A percentile compares a stretch with the other conserved stretches of the same genome.
Evolutionary conservation across 2,113 vertebrate species (phyloP).

Genomic region (Campylorhamphus procurvoides): DNA sequence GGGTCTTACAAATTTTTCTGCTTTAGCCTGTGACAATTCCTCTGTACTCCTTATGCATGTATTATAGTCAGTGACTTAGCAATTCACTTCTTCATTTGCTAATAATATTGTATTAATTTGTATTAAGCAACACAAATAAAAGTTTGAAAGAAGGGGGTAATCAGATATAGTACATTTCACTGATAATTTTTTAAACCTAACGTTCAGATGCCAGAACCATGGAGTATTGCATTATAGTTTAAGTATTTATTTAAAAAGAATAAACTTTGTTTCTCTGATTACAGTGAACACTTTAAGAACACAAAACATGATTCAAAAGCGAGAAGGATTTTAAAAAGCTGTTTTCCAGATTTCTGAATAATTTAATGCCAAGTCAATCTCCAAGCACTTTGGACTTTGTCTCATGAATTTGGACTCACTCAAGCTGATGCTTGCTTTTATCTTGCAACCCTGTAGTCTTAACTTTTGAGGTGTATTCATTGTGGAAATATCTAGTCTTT

Average conservation of each 20-base stretch:
- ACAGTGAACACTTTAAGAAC: background rate
- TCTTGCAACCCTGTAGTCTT: background rate
- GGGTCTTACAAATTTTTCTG: background rate
- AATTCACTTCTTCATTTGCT: background rate
- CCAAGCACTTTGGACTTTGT: background rate
- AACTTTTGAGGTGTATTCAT: background rate
- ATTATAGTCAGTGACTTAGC: background rate
- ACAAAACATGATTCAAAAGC: background rate
- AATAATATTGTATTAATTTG: background rate
- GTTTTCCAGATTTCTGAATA: background rate
- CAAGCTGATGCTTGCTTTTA: accelerated
- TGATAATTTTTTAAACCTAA: background rate
- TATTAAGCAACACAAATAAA: background rate
- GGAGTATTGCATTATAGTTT: background rate
- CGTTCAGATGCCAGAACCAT: background rate
- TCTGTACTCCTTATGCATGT: background rate
- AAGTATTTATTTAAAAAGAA: background rate
- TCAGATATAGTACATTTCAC: background rate
- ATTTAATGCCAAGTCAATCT: background rate
- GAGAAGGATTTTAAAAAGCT: background rate
- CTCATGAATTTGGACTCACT: background rate
- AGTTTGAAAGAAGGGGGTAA: background rate
- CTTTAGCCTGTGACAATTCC: background rate
- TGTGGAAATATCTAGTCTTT: background rate
- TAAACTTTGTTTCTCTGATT: background rate